Base-by-base conservation (phyloP, 2,113 vertebrate genomes). In the Dunckerocampus dactyliophorus region DNA sequence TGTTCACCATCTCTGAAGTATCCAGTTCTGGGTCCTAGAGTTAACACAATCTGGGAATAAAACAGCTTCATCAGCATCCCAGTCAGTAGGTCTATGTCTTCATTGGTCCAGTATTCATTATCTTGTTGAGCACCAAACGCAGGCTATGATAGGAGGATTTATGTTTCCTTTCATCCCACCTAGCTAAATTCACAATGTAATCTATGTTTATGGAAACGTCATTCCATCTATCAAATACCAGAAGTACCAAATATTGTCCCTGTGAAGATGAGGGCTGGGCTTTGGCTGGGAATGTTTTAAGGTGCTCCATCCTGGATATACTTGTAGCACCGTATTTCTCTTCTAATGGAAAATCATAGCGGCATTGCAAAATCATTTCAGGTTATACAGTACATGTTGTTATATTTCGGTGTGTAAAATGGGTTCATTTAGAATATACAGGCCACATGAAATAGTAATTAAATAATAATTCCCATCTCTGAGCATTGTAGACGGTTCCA, bases 191-290 rank as follows among this genome's bases (percentile, higher is more conserved):
- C n/a, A n/a, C n/a, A n/a, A n/a, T n/a, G n/a, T n/a, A n/a, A n/a
- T n/a, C n/a, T n/a, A n/a, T n/a, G n/a, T n/a, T 56, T 20, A 5
- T 59, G 14, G 51, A 53, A 59, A 15, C 20, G 15, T 1, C 10
- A 45, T 48, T 53, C 50, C 50, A 62, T 58, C 57, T 48, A 67
- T 62, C 69, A 79, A 62, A 82, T 74, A 62, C 56, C 63, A 82
- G 46, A 81, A 59, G n/a, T n/a, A 69, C 65, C 65, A 77, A 82
- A 76, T 64, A 71, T 67, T 75, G 81, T 77, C 67, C 65, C 61
- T 66, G 66, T 77, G 71, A 71, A 47, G 72, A 80, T 67, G 85
- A 88, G 78, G 88, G 85, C 79, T 82, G 85, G 88, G 87, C 79
- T 87, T 85, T 83, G 72, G 79, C 2, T 3, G 72, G 63, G 53